phyloP scores from a whole-genome alignment of 2,113 vertebrate species.

The Sula dactylatra region DNA sequence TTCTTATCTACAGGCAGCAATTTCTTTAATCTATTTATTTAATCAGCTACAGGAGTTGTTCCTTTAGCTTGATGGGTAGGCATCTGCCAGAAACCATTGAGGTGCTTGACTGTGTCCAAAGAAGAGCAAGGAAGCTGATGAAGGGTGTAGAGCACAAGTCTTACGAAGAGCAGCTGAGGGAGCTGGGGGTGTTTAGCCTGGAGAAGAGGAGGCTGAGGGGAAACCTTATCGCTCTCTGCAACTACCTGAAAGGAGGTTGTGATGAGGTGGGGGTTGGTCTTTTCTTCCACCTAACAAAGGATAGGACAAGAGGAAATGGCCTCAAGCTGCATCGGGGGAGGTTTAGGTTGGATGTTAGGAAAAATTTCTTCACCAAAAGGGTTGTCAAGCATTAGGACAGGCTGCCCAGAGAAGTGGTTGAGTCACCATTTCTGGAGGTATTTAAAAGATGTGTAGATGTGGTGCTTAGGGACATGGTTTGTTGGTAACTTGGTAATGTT shows the following conservation, averaged over 20 bases:
- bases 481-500: background rate
- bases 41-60: background rate
- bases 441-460: background rate
- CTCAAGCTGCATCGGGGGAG: background rate
- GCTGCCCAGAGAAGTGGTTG: background rate
- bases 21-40: background rate
- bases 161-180: background rate
- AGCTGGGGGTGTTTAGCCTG: background rate
- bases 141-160: background rate
- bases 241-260: background rate
- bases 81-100: background rate
- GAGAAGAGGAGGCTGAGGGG: background rate
- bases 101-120: background rate
- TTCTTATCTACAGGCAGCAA: background rate
- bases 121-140: background rate
- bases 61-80: background rate
- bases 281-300: background rate
- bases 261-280: background rate
- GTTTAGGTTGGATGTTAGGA: background rate
- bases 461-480: background rate
- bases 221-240: background rate
- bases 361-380: accelerated
- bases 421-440: background rate
- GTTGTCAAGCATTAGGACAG: background rate
- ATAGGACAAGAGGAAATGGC: background rate